Evolutionary conservation across 2,113 vertebrate species (phyloP).

Genomic region (Plecturocebus donacophilus): DNA sequence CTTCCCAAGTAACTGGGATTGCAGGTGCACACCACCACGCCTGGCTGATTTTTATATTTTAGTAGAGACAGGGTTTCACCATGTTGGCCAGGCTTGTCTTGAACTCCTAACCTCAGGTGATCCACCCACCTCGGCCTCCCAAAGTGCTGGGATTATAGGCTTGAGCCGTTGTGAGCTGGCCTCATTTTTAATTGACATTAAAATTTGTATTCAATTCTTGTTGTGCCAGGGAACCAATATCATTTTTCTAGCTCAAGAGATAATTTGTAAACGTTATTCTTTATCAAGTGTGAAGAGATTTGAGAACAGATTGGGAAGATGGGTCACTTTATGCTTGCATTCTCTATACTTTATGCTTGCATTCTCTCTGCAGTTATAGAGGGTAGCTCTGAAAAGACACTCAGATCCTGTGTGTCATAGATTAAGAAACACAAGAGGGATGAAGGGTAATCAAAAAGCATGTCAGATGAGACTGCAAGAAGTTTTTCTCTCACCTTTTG

Average conservation of each 20-base stretch:
- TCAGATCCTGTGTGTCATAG: background rate
- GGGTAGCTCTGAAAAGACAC: background rate
- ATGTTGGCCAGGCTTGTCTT: no score
- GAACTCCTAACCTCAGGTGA: no score
- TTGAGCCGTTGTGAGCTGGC: no score
- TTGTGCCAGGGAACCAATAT: background rate
- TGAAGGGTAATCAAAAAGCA: background rate
- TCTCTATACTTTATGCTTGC: background rate
- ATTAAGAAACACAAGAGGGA: background rate
- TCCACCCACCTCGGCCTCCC: no score
- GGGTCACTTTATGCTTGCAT: no score
- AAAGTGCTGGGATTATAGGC: no score
- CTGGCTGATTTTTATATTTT: no score
- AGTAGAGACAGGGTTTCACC: no score
- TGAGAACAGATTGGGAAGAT: background rate
- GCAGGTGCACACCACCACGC: no score
- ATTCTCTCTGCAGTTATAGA: background rate
- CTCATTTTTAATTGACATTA: conserved; percentile 38
- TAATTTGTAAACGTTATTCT: background rate
- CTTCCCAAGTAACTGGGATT: no score
- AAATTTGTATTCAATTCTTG: background rate
- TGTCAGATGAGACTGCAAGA: background rate
- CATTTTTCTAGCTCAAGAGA: background rate
- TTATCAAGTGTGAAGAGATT: background rate
- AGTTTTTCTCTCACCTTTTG: conserved; percentile 12